Conservation (phyloP, 64 coral and sea anemone genomes). For the Catalaphyllia jardinei region DNA sequence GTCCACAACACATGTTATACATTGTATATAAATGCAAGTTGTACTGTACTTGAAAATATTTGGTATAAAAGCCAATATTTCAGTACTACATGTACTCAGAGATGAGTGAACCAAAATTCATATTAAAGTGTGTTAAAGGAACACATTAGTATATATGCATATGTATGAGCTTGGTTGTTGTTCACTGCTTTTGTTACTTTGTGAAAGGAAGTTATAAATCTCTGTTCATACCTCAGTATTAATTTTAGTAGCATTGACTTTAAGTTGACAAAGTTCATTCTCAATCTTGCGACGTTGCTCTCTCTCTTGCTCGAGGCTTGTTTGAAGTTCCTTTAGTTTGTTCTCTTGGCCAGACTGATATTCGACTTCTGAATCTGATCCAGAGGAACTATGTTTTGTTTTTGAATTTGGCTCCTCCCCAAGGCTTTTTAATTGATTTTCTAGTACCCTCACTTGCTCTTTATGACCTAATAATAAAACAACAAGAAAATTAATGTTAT, state of each 20-base stretch:
- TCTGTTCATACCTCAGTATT: not conserved
- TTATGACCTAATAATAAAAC: constrained; percentile 57
- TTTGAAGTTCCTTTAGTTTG: constrained; percentile 40
- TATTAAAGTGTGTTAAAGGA: too few species aligned
- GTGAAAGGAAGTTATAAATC: not conserved
- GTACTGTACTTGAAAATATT: too few species aligned
- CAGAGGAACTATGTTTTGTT: constrained; percentile 16
- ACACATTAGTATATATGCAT: not conserved
- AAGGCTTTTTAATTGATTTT: constrained; percentile 55
- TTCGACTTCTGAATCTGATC: constrained; percentile 50
- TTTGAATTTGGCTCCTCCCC: constrained; percentile 31
- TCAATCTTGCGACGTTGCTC: constrained; percentile 55
- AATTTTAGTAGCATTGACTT: constrained; percentile 15
- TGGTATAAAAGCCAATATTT: too few species aligned
- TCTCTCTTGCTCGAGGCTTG: constrained; percentile 40
- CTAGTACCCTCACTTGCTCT: constrained; percentile 60
- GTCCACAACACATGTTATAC: too few species aligned
- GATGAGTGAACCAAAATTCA: too few species aligned
- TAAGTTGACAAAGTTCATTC: constrained; percentile 43
- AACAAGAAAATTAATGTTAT: not conserved
- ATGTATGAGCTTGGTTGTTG: too few species aligned
- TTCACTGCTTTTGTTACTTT: too few species aligned
- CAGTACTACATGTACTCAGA: too few species aligned
- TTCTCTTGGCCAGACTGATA: constrained; percentile 10
- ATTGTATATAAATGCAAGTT: too few species aligned